Conservation (phyloP, 1,140 invertebrate genomes). For the Nasonia longicornis region DNA sequence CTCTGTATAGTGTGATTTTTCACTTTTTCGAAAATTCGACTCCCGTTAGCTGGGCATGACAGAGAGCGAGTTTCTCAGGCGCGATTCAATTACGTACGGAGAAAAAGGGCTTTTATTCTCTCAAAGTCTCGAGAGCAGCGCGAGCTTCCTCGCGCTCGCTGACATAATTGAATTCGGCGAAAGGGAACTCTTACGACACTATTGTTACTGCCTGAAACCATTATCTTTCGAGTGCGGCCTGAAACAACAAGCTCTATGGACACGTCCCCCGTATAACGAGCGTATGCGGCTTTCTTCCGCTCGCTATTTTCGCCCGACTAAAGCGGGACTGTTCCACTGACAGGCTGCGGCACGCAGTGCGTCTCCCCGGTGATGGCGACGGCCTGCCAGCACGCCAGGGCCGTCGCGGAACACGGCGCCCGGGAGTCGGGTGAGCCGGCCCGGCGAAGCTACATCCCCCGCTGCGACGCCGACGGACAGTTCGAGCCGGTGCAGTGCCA, state of each 20-base stretch:
- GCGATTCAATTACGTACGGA: neutral
- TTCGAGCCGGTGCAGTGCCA: constrained; percentile 87
- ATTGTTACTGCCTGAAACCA: constrained; percentile 7
- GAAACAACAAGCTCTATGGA: neutral
- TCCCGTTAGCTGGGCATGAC: neutral
- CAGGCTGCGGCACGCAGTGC: constrained; percentile 85
- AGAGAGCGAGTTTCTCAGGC: neutral
- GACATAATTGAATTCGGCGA: constrained; percentile 31
- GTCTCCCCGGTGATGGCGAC: constrained; percentile 79
- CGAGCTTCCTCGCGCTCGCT: neutral
- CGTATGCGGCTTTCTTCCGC: no score
- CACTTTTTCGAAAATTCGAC: neutral
- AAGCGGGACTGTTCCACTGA: neutral
- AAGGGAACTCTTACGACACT: neutral
- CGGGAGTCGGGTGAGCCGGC: constrained; percentile 82
- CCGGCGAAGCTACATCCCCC: constrained; percentile 81
- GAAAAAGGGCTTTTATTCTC: constrained; percentile 30
- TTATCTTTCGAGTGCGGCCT: neutral
- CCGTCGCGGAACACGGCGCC: constrained; percentile 79
- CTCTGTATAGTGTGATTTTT: neutral
- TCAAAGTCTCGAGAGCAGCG: neutral
- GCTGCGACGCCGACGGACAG: constrained; percentile 81
- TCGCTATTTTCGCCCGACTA: neutral
- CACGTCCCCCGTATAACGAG: no score
- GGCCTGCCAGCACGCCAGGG: constrained; percentile 80